Percentiles rank a stretch among this genome's conserved stretches.
Evolutionary conservation across 2,888 invertebrate species (phyloP).

Genomic region (Pelosia muscerda): DNA sequence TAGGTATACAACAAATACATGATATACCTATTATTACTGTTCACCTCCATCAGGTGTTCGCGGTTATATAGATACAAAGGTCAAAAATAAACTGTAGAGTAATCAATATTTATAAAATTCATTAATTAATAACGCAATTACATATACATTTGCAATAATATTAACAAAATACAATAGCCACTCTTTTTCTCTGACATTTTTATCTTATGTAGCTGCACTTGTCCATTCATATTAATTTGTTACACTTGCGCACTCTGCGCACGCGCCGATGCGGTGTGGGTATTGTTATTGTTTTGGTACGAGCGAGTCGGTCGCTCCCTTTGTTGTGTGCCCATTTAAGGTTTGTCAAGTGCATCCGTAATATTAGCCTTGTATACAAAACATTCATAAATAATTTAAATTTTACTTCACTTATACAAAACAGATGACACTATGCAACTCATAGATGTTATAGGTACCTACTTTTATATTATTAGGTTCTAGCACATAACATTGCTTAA

Average conservation of each 20-base stretch:
- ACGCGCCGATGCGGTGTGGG: constrained; percentile 66
- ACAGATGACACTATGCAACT: not conserved
- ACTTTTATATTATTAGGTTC: too few species aligned
- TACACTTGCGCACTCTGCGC: constrained; percentile 72
- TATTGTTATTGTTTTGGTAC: constrained; percentile 78
- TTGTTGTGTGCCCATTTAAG: constrained; percentile 66
- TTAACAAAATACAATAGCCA: not conserved
- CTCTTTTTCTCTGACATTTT: not conserved
- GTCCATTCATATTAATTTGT: constrained; percentile 65
- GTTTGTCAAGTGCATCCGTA: constrained; percentile 65
- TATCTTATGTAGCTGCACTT: constrained; percentile 8
- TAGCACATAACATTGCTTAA: too few species aligned
- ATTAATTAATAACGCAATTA: not conserved
- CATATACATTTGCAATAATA: not conserved
- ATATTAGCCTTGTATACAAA: constrained; percentile 54
- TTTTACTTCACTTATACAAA: too few species aligned
- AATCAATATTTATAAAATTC: not conserved
- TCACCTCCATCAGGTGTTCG: too few species aligned
- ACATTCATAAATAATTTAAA: not conserved
- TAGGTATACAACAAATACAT: not conserved
- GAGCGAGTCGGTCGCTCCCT: constrained; percentile 62
- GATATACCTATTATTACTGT: too few species aligned
- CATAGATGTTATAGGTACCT: too few species aligned
- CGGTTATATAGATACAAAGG: not conserved
- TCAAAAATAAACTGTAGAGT: not conserved